Evolutionary conservation across 23 tunicate species (phyloP).

Genomic region (Botrylloides violaceus): DNA sequence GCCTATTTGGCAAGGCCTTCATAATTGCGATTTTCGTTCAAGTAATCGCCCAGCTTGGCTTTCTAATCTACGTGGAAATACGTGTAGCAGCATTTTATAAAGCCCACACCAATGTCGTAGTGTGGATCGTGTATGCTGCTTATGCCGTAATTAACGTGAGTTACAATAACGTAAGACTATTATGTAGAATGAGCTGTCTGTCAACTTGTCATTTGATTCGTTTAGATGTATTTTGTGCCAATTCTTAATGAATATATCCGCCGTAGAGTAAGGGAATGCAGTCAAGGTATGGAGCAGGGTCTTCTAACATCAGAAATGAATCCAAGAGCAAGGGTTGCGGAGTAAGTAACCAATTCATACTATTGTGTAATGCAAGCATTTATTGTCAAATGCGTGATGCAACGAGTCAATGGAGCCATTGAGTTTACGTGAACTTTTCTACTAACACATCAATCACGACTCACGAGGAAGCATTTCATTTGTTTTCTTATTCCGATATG

Average conservation of each 20-base stretch:
- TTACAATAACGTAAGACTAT: background rate
- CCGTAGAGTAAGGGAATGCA: conserved; percentile 43
- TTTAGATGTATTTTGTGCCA: conserved; percentile 67
- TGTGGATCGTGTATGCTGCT: conserved; percentile 46
- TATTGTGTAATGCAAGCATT: too few species aligned
- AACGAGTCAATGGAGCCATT: too few species aligned
- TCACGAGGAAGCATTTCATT: too few species aligned
- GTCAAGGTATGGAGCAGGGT: conserved; percentile 79
- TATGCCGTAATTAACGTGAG: conserved; percentile 73
- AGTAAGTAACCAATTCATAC: conserved; percentile 27
- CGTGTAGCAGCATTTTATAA: conserved; percentile 2
- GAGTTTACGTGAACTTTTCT: too few species aligned
- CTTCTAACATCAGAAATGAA: conserved; percentile 54
- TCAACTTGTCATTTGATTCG: too few species aligned
- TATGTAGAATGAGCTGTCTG: background rate
- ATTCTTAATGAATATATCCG: conserved; percentile 41
- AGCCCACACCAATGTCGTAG: conserved; percentile 6
- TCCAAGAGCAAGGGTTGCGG: conserved; percentile 35
- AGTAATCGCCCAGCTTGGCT: conserved; percentile 43
- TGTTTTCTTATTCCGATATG: too few species aligned
- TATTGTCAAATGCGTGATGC: too few species aligned
- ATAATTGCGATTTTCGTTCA: conserved; percentile 42
- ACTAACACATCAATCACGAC: too few species aligned
- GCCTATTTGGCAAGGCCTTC: conserved; percentile 31
- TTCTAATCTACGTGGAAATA: conserved; percentile 31